Conservation (phyloP, 2,888 invertebrate species). For the Nowickia ferox region DNA sequence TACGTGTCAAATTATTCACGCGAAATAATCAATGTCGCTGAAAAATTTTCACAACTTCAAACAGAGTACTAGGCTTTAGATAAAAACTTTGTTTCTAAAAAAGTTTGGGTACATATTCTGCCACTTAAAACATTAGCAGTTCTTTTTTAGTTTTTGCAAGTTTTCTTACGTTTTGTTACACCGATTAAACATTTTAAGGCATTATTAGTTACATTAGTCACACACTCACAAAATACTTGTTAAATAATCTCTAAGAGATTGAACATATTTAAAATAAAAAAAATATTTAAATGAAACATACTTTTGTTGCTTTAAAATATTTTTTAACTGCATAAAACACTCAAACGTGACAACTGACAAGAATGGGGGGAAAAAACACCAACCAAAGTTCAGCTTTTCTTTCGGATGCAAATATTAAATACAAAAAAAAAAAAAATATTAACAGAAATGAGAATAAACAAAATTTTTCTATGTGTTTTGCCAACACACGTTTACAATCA, state of each 20-base stretch:
- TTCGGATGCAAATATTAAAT: conserved; percentile 66
- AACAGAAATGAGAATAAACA: conserved; percentile 21
- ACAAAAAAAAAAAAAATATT: no score
- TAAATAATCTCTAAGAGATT: not conserved
- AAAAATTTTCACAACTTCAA: no score
- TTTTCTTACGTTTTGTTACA: not conserved
- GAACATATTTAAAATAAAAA: conserved; percentile 9
- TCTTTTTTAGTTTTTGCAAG: not conserved
- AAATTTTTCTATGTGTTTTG: conserved; percentile 58
- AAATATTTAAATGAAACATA: not conserved
- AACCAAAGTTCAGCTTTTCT: conserved; percentile 58
- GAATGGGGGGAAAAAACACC: conserved; percentile 21
- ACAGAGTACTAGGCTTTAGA: no score
- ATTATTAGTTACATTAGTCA: conserved; percentile 60
- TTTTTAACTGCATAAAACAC: conserved; percentile 21
- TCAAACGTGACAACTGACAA: conserved; percentile 65
- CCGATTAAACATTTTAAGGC: conserved; percentile 5
- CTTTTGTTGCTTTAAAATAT: conserved; percentile 41
- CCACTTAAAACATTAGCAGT: not conserved
- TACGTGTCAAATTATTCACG: no score
- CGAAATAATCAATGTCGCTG: no score
- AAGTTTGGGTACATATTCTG: no score
- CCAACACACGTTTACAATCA: conserved; percentile 72
- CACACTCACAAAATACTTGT: conserved; percentile 58
- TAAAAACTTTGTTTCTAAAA: no score